A percentile compares a stretch with the other conserved stretches of the same genome.
phyloP scores from a whole-genome alignment of 2,888 invertebrate genomes.

The Torymus tubicola region DNA sequence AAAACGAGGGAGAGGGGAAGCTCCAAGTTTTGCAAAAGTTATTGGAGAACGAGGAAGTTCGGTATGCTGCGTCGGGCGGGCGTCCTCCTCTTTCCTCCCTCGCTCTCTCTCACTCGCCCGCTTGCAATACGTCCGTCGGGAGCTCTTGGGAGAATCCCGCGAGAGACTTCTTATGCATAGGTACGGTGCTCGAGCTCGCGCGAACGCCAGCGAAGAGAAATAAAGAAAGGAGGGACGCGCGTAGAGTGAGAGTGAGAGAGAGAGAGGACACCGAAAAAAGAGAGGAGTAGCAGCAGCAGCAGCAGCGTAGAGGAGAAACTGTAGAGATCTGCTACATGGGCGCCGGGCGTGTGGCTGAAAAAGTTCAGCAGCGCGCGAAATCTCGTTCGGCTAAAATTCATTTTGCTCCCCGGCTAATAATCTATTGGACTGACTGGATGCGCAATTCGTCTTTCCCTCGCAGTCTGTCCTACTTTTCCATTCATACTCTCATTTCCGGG shows the following conservation, averaged over 20 bases:
- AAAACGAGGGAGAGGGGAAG: slow-evolving; percentile 11
- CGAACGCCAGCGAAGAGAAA: slow-evolving; percentile 44
- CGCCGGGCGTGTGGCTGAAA: neutral
- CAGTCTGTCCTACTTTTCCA: neutral
- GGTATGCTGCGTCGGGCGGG: slow-evolving; percentile 39
- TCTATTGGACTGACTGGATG: slow-evolving; percentile 17
- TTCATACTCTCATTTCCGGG: too few species aligned
- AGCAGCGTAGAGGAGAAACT: neutral
- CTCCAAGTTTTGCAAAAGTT: slow-evolving; percentile 61
- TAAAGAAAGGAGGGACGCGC: slow-evolving; percentile 23
- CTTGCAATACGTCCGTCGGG: slow-evolving; percentile 58
- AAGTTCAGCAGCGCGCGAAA: slow-evolving; percentile 5
- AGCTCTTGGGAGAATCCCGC: slow-evolving; percentile 54
- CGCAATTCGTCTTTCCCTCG: neutral
- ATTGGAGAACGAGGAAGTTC: slow-evolving; percentile 57
- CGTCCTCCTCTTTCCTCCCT: neutral
- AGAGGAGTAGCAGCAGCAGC: neutral
- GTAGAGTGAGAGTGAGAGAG: neutral
- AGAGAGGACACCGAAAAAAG: slow-evolving; percentile 19
- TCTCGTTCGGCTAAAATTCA: slow-evolving; percentile 15
- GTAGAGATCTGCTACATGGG: too few species aligned
- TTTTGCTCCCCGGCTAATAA: slow-evolving; percentile 36
- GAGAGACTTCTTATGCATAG: slow-evolving; percentile 54
- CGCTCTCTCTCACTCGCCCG: slow-evolving; percentile 26
- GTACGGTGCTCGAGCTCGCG: slow-evolving; percentile 1